phyloP scores from a whole-genome alignment of 2,797 vertebrate species.

The Podarcis siculus region DNA sequence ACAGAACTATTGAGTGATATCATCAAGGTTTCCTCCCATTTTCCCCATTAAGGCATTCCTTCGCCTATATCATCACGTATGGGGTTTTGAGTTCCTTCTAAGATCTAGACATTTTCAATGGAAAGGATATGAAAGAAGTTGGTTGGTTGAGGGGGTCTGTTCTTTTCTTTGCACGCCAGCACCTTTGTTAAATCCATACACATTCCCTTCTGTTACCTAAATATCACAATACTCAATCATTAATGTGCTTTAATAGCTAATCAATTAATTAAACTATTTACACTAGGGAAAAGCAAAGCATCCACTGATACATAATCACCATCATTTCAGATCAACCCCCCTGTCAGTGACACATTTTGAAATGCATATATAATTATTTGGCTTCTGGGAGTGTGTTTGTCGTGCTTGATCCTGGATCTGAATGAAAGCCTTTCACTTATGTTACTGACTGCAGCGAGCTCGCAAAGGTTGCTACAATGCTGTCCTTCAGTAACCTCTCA shows the following conservation, averaged over 20 bases:
- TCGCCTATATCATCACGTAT: background rate
- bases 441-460: background rate
- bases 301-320: background rate
- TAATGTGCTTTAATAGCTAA: background rate
- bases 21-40: background rate
- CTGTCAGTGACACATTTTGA: background rate
- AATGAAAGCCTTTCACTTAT: conserved; percentile 7
- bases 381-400: background rate
- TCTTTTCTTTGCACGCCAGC: background rate
- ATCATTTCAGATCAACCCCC: conserved; percentile 10
- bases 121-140: background rate
- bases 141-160: background rate
- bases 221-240: background rate
- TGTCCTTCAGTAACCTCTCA: conserved; percentile 2
- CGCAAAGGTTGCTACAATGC: background rate
- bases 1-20: background rate
- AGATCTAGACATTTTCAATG: background rate
- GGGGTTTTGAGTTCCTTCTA: background rate
- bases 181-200: background rate
- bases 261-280: conserved; percentile 13
- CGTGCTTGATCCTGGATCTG: background rate
- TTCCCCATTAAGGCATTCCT: background rate
- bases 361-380: conserved; percentile 24
- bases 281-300: background rate
- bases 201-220: background rate